These are phyloP conservation scores for Pangasius larnaudii DNA, from an alignment of 2,797 vertebrate genomes.

Conservation along the genomic window DNA sequence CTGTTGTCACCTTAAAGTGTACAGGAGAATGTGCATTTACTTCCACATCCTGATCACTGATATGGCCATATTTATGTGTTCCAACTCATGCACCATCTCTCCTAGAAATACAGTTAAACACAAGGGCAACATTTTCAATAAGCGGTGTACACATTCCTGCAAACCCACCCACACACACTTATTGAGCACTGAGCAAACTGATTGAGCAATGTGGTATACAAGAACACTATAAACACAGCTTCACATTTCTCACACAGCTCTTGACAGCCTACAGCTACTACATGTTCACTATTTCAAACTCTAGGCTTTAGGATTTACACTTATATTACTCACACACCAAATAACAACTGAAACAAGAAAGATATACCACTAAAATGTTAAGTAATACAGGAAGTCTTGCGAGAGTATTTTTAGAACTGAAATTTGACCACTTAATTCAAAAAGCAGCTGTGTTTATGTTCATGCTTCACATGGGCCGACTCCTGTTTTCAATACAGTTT, in stretches of 20 bases:
- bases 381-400: constrained; percentile 63
- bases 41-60: constrained; percentile 1
- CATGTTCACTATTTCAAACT: neutral
- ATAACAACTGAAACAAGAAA: constrained; percentile 23
- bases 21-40: neutral
- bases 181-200: constrained; percentile 41
- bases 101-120: neutral
- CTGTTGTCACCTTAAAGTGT: neutral
- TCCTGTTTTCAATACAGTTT: constrained; percentile 60
- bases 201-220: constrained; percentile 43
- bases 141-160: constrained; percentile 30
- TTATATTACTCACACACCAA: neutral
- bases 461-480: constrained; percentile 67
- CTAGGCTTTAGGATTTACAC: neutral
- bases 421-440: constrained; percentile 70
- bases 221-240: constrained; percentile 41
- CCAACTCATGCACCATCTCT: neutral
- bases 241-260: constrained; percentile 1
- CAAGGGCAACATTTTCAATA: constrained; percentile 9
- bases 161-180: constrained; percentile 39
- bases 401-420: constrained; percentile 66
- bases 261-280: neutral
- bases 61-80: neutral
- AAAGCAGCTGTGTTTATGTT: constrained; percentile 76
- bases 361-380: constrained; percentile 57